Base-by-base conservation (phyloP, 2,113 vertebrate species). In the Astur gentilis region DNA sequence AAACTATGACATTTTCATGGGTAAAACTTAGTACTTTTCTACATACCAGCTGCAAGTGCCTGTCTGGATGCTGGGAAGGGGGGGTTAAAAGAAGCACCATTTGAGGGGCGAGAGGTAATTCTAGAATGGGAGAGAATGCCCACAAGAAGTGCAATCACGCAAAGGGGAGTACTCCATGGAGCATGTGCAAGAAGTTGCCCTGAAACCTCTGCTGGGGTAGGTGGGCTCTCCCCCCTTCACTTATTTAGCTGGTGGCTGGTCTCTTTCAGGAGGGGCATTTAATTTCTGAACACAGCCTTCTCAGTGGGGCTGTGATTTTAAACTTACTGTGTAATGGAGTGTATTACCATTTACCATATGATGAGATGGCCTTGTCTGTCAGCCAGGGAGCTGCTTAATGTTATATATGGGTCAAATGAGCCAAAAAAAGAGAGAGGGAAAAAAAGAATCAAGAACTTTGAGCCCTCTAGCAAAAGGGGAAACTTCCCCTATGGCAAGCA, bases 341-440 rank as follows among this genome's bases (percentile, higher is more conserved):
- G 31, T 97, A 93, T 96, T 97, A 90, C 90, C 97, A 97, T 98
- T 98, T 97, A 81, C 97, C 97, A 97, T 98, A 98, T 96, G 97
- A 98, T 97, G 96, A 97, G 96, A 97, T 95, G 81, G 96, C 78
- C 76, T 97, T 97, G 71, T 96, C 97, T 98, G 97, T 97, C 97
- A 98, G 94, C 96, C 95, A 97, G 90, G 69, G 94, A 97, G 88
- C 89, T 95, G 87, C 93, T 98, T 97, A 98, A 97, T 95, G 49
- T 98, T 97, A 97, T 98, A 97, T 96, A 97, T 97, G 93, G 85
- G 90, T 96, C 97, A 98, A 98, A 98, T 98, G 98, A 98, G 95
- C 97, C 97, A n/a, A 98, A 97, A 97, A 95, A 79, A 88, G 11
- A 96, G 61, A 82, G 34, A 42, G 9, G 18, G 5, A 5, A 4